Evolutionary conservation across 2,888 invertebrate species (phyloP), one percentile per base, ranked within the genome.

Genomic region (Brachyptera putata): DNA sequence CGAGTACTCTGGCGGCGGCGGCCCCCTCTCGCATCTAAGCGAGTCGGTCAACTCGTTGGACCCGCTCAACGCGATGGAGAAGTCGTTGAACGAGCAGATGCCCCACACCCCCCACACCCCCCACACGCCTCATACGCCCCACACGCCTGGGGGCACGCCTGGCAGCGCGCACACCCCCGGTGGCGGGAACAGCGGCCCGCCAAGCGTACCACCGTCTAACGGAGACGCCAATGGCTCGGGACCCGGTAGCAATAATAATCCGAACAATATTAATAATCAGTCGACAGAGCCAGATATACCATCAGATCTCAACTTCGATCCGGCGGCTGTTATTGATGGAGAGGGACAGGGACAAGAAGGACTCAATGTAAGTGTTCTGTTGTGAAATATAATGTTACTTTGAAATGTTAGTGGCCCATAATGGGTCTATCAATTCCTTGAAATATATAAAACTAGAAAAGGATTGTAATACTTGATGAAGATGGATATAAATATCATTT

Each of bases 21-120:
- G 89, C 56, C 89, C 91, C 11, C 75, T 91, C 62, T 86, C 89
- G 26, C 91, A 91, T 74, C 79, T 93, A 61, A 90, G 85, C 71
- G 92, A 93, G 67, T 89, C 89, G 18, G 91, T 91, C 62, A 91
- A 90, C 71, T 89, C 91, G n/a, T 78, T 94, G 66, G 93, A 94
- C 76, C 92, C 93, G 48, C 80, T 94, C 5, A 93, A 92, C 71
- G 93, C 93, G 56, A 94, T 94, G 89, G 94, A 94, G 73, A 94
- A 94, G 74, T 89, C 91, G 68, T 79, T 94, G 57, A 91, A 87
- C 73, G 93, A 93, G 76, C 92, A 87, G 84, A 86, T 86, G 85
- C 91, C 88, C n/a, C 87, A 87, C 70, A 88, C 87, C 65, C 87
- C 88, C 16, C 87, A 87, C 72, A 91, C 90, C 59, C 91, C 88